Percentiles rank a stretch among this genome's conserved stretches.
Conservation (phyloP, 1,140 invertebrate genomes). For the Drosophila lowei region DNA sequence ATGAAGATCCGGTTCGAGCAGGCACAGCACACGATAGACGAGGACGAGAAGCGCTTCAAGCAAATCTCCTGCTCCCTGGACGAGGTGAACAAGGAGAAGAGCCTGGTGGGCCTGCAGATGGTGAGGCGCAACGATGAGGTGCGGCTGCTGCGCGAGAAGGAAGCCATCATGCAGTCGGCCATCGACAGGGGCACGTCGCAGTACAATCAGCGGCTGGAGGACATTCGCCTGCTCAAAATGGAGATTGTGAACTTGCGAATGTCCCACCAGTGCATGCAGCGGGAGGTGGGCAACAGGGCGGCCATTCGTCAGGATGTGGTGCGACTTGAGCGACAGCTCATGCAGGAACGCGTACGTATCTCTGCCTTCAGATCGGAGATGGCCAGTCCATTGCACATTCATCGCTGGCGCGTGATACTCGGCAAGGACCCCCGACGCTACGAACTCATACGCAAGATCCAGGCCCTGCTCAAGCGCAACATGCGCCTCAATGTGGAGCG, state of each 20-base stretch:
- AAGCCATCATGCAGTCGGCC: slow-evolving; percentile 87
- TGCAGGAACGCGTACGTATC: slow-evolving; percentile 87
- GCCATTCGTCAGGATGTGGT: slow-evolving; percentile 88
- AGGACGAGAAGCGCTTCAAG: slow-evolving; percentile 84
- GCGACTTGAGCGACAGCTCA: slow-evolving; percentile 89
- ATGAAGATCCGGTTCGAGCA: slow-evolving; percentile 84
- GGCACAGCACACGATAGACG: slow-evolving; percentile 71
- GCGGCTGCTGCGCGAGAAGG: slow-evolving; percentile 87
- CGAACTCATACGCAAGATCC: slow-evolving; percentile 87
- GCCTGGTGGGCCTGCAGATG: slow-evolving; percentile 89
- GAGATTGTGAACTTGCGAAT: slow-evolving; percentile 88
- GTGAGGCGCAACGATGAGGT: slow-evolving; percentile 90
- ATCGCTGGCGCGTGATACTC: slow-evolving; percentile 89
- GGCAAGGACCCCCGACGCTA: slow-evolving; percentile 88
- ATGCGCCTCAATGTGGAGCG: slow-evolving; percentile 34
- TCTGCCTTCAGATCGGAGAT: slow-evolving; percentile 90
- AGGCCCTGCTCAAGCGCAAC: slow-evolving; percentile 85
- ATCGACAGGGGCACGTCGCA: slow-evolving; percentile 87
- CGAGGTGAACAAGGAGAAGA: slow-evolving; percentile 86
- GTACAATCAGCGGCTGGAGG: slow-evolving; percentile 88
- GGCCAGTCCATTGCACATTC: slow-evolving; percentile 91
- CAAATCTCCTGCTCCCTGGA: slow-evolving; percentile 87
- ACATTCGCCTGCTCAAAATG: slow-evolving; percentile 89
- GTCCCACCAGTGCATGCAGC: slow-evolving; percentile 86
- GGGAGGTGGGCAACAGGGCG: slow-evolving; percentile 85